Evolutionary conservation across 23 tunicate genomes (phyloP).

Genomic region (Clavelina lepadiformis): DNA sequence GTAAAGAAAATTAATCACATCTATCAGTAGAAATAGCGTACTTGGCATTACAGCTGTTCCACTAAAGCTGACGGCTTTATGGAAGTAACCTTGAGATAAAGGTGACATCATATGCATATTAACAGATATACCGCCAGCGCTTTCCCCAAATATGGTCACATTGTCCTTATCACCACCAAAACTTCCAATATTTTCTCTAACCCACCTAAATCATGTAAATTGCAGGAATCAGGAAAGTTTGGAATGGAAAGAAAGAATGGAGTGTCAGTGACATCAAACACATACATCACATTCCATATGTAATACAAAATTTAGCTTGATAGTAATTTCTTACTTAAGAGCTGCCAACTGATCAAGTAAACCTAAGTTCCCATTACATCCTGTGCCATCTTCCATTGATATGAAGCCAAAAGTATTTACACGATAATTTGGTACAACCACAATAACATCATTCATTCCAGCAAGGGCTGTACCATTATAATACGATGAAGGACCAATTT

Average conservation of each 20-base stretch:
- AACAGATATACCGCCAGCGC: conserved; percentile 45
- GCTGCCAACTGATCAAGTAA: conserved; percentile 37
- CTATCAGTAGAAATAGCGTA: not conserved
- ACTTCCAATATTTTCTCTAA: conserved; percentile 24
- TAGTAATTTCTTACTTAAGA: conserved; percentile 30
- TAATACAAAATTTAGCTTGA: too few species aligned
- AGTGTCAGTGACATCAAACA: too few species aligned
- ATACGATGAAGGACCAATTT: conserved; percentile 4
- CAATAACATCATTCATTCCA: conserved; percentile 56
- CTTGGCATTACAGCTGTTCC: conserved; percentile 12
- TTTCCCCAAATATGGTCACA: conserved; percentile 49
- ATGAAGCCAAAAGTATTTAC: conserved; percentile 35
- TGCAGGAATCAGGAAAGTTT: too few species aligned
- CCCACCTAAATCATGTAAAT: too few species aligned
- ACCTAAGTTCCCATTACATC: conserved; percentile 40
- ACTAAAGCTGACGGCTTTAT: conserved; percentile 48
- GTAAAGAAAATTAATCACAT: too few species aligned
- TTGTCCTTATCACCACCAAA: conserved; percentile 48
- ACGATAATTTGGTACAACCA: conserved; percentile 53
- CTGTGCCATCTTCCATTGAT: conserved; percentile 11
- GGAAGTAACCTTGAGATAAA: conserved; percentile 29
- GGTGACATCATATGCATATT: conserved; percentile 37
- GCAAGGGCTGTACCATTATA: conserved; percentile 40
- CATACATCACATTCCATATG: too few species aligned
- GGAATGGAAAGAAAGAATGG: too few species aligned